Base-by-base conservation (phyloP, 92 coral and sea anemone species). In the Pocillopora meandrina region DNA sequence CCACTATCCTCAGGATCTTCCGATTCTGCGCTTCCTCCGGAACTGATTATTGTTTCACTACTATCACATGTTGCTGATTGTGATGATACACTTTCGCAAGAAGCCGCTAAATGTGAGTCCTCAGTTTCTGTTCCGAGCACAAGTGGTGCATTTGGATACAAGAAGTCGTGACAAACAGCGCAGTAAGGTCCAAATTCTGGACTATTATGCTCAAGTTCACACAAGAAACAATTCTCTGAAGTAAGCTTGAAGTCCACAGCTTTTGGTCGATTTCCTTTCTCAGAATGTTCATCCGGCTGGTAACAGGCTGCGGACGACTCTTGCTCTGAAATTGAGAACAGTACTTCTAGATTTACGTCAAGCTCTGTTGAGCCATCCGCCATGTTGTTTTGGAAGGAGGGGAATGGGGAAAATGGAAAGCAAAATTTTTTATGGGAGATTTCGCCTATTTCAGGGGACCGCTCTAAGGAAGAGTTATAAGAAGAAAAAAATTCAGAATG, bases 161-260 rank as follows among this genome's bases (percentile, higher is more conserved):
- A 71, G 72, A 91, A 91, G 35, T 80, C 90, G 75, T 91, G 95
- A 80, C 95, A 91, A 2, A 77, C 72, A 23, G 75, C 86, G 85
- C 95, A 91, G 33, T 79, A 68, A 2, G 95, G 95, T 23, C 95
- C 95, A 36, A 85, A 89, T 23, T 88, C 91, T 16, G 92, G 74
- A 65, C 73, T 85, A 20, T 86, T 88, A 20, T 85, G 83, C 56
- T 89, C 86, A 14, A 85, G 58, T 67, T 75, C 90, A 78, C 95
- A 91, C 56, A 85, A 71, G 19, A 77, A 72, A 59, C 95, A 91
- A 10, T 31, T 74, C 71, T 91, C 85, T 23, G 82, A 76, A 16
- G 87, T 77, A 10, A 77, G 77, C 13, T 89, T 86, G 75, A 85
- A 88, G 66, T 70, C 82, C 58, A 81, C 68, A 26, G 56, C 82